Percentiles rank a stretch among this genome's conserved stretches.
Evolutionary conservation across 1,140 invertebrate species (phyloP).

Genomic region (Aphis gossypii): DNA sequence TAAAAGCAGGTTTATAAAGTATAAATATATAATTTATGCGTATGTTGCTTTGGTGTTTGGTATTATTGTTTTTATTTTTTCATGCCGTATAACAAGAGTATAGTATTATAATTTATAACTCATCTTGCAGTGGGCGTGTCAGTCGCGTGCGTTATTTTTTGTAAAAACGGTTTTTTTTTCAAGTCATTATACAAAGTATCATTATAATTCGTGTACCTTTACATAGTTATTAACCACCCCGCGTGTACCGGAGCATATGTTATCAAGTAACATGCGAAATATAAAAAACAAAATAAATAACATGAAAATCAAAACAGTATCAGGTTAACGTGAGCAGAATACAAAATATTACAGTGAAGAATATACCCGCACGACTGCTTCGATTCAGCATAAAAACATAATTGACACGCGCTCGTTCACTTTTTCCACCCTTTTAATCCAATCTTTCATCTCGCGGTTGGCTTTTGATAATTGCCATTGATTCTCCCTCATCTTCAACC

Average conservation of each 20-base stretch:
- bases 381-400: neutral
- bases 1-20: neutral
- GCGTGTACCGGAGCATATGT: neutral
- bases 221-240: neutral
- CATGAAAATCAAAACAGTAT: neutral
- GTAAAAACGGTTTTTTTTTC: neutral
- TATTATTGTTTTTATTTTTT: constrained; percentile 16
- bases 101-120: neutral
- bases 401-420: neutral
- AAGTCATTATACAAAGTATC: neutral
- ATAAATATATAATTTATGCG: neutral
- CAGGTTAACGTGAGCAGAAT: neutral
- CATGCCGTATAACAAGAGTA: neutral
- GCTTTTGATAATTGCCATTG: neutral
- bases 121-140: neutral
- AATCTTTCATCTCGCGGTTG: neutral
- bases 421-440: neutral
- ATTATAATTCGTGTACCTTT: neutral
- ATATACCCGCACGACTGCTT: neutral
- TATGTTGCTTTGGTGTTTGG: neutral
- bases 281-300: neutral
- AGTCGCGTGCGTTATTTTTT: constrained; percentile 24
- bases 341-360: neutral
- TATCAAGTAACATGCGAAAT: neutral
- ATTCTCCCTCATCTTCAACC: neutral